These are phyloP conservation scores for Pluvianellus socialis DNA, from an alignment of 2,113 vertebrate species.

Conservation along the genomic window DNA sequence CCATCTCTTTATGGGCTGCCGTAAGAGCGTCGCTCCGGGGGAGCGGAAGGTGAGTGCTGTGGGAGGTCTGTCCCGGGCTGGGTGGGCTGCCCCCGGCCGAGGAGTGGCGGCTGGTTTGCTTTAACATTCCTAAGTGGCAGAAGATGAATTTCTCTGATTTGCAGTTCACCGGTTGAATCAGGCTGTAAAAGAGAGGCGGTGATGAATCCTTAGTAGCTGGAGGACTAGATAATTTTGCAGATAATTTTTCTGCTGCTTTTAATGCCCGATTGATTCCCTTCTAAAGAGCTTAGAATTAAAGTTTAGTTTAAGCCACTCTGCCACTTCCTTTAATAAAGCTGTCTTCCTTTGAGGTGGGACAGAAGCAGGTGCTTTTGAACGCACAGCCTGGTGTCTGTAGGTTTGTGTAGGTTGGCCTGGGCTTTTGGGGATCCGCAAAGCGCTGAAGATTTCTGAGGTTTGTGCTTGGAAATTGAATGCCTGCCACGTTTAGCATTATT, in stretches of 20 bases:
- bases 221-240: background rate
- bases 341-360: background rate
- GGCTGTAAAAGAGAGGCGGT: background rate
- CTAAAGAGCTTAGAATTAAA: background rate
- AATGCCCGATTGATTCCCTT: background rate
- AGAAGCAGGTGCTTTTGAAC: background rate
- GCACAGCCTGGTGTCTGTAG: background rate
- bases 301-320: background rate
- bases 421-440: background rate
- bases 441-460: background rate
- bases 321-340: background rate
- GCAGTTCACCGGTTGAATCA: background rate
- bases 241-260: background rate
- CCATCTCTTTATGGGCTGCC: accelerated
- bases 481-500: background rate
- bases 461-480: background rate
- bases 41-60: background rate
- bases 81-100: background rate
- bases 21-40: accelerated
- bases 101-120: background rate
- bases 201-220: background rate
- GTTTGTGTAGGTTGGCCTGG: background rate
- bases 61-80: background rate
- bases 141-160: background rate
- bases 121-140: background rate